These are phyloP conservation scores for Helicoverpa zea DNA, from an alignment of 1,140 invertebrate species.

Conservation along the genomic window DNA sequence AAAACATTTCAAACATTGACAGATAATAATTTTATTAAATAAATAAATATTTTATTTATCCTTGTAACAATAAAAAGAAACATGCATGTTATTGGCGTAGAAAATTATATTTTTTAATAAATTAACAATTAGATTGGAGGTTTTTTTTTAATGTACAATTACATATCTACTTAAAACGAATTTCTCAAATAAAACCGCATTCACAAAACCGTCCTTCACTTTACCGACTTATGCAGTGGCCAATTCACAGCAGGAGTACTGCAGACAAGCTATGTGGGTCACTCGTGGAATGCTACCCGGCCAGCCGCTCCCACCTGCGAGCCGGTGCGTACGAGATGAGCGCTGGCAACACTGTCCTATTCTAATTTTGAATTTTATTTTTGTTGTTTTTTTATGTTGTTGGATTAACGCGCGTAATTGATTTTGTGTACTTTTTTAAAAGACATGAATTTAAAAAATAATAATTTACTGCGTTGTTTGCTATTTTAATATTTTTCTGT, in stretches of 20 bases:
- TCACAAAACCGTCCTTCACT: neutral
- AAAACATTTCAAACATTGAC: too few species aligned
- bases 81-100: too few species aligned
- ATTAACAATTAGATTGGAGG: neutral
- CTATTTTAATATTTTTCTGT: too few species aligned
- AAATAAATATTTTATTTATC: too few species aligned
- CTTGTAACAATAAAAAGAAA: too few species aligned
- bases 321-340: constrained; percentile 48
- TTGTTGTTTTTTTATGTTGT: neutral
- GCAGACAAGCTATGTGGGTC: constrained; percentile 76
- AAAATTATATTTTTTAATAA: too few species aligned
- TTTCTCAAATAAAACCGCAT: neutral
- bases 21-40: too few species aligned
- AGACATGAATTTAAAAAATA: too few species aligned
- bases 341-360: constrained; percentile 49
- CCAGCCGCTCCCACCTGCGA: constrained; percentile 76
- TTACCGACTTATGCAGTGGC: constrained; percentile 27
- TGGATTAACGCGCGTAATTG: neutral
- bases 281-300: constrained; percentile 74
- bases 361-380: constrained; percentile 44
- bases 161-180: neutral
- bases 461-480: too few species aligned
- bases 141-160: neutral
- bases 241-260: constrained; percentile 56
- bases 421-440: too few species aligned